These are phyloP conservation scores for Lasius fuliginosus DNA, from an alignment of 2,888 invertebrate species.

Conservation along the genomic window DNA sequence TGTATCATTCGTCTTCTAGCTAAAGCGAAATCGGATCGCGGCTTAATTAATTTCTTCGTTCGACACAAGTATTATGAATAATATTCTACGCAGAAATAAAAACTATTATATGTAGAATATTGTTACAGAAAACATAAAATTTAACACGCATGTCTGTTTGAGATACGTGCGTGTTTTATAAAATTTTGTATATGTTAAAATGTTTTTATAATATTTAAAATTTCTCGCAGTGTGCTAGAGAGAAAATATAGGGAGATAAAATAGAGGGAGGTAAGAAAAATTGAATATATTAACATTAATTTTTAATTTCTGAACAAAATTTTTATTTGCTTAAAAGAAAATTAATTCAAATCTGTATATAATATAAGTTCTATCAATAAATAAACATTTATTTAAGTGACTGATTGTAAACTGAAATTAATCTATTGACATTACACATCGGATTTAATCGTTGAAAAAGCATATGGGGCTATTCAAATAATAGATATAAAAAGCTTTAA, in stretches of 20 bases:
- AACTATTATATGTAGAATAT: not conserved
- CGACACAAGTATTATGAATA: not conserved
- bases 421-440: not conserved
- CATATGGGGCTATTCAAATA: not conserved
- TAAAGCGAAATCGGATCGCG: conserved; percentile 37
- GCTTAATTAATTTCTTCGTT: conserved; percentile 44
- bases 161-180: not conserved
- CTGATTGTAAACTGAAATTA: not conserved
- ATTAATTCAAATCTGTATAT: not conserved
- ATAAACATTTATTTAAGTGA: not conserved
- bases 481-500: not conserved
- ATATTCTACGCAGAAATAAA: not conserved
- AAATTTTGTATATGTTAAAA: not conserved
- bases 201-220: not conserved
- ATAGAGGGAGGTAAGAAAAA: not conserved
- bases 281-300: not conserved
- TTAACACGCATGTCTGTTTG: not conserved
- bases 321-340: not conserved
- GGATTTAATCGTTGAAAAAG: not conserved
- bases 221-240: not conserved
- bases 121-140: conserved; percentile 1
- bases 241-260: not conserved
- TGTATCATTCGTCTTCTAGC: conserved; percentile 9
- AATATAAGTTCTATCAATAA: not conserved
- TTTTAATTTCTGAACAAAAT: not conserved